Conservation (phyloP, 2,797 vertebrate species). For the Liparis tanakae region DNA sequence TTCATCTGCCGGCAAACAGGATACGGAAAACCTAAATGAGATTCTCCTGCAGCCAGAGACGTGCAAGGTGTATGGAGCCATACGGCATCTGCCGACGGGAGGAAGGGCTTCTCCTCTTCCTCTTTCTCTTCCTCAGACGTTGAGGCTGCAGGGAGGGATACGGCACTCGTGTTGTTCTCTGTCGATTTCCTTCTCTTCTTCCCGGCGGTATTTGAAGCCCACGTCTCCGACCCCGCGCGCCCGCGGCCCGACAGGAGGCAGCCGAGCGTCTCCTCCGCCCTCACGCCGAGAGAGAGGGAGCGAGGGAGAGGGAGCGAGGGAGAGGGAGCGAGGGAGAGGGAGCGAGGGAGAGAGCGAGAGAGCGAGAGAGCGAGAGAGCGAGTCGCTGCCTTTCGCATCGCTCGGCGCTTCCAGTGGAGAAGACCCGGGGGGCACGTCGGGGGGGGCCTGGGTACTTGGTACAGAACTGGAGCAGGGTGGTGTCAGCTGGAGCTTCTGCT, state of each 20-base stretch:
- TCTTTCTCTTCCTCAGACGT: slow-evolving; percentile 18
- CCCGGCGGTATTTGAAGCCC: no score
- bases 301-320: no score
- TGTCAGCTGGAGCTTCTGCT: slow-evolving; percentile 31
- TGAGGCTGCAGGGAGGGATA: slow-evolving; percentile 45
- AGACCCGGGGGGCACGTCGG: slow-evolving; percentile 41
- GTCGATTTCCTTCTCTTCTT: neutral
- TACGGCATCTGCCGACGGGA: slow-evolving; percentile 57
- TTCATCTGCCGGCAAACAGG: slow-evolving; percentile 1
- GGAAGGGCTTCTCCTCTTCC: slow-evolving; percentile 11
- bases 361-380: slow-evolving; percentile 3
- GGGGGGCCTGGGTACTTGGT: slow-evolving; percentile 28
- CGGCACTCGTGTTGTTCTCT: slow-evolving; percentile 34
- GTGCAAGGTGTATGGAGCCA: slow-evolving; percentile 56
- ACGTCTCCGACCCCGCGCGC: slow-evolving; percentile 69
- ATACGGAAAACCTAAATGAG: slow-evolving; percentile 36
- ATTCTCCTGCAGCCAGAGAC: slow-evolving; percentile 41
- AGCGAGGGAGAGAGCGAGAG: no score
- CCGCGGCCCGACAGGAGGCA: slow-evolving; percentile 70
- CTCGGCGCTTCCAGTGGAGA: slow-evolving; percentile 46
- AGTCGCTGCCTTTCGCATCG: slow-evolving; percentile 51
- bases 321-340: no score
- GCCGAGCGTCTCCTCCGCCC: slow-evolving; percentile 65
- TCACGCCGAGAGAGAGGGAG: slow-evolving; percentile 63
- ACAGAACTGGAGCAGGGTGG: slow-evolving; percentile 38